These are phyloP conservation scores for Aldrovandia affinis DNA, from an alignment of 2,797 vertebrate genomes.

Conservation along the genomic window DNA sequence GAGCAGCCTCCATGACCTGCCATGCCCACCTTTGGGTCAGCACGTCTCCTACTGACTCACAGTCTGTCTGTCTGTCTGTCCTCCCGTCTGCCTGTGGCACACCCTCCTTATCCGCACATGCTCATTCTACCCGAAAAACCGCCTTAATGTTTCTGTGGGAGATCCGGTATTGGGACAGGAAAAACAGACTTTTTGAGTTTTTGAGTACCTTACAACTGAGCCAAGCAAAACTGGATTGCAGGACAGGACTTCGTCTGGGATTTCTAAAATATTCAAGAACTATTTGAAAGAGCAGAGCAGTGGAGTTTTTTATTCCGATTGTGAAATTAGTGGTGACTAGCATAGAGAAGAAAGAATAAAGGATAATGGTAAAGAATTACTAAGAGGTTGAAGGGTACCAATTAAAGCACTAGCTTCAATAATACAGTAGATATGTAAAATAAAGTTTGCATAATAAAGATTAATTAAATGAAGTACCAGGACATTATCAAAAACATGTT, in stretches of 20 bases:
- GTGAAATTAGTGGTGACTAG: background rate
- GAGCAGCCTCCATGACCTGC: background rate
- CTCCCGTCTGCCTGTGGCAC: background rate
- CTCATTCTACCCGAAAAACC: background rate
- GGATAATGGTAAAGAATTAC: background rate
- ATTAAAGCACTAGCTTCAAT: background rate
- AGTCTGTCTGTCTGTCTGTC: background rate
- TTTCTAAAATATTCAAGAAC: background rate
- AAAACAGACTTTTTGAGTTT: slow-evolving; percentile 1
- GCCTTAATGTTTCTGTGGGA: background rate
- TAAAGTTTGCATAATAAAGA: background rate
- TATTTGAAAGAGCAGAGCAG: background rate
- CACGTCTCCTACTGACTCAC: background rate
- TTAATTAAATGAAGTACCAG: background rate
- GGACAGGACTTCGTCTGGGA: background rate
- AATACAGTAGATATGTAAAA: background rate
- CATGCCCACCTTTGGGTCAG: background rate
- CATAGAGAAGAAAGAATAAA: background rate
- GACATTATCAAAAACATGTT: background rate
- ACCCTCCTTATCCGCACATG: background rate
- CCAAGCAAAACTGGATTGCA: background rate
- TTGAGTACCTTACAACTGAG: background rate
- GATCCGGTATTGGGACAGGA: background rate
- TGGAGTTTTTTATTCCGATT: background rate
- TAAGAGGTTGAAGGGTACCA: background rate